Base-by-base conservation (phyloP, 2,113 vertebrate species). In the Serilophus lunatus region DNA sequence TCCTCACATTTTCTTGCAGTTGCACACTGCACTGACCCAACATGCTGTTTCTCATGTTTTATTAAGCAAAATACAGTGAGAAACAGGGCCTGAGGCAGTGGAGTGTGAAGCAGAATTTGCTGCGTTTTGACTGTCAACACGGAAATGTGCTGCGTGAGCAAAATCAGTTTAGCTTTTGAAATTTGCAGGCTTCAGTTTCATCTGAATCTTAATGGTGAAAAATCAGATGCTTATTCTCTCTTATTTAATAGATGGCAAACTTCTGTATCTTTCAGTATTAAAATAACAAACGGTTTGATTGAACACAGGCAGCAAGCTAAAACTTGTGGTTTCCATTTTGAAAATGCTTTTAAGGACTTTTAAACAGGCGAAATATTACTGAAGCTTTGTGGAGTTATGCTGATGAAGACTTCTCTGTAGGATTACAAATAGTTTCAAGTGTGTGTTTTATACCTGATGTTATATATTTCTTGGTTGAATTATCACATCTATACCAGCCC, bases 231-330 rank as follows among this genome's bases (percentile, higher is more conserved):
- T 60, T 54, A 64, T 91, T 75, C 10, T 53, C n/a, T 36, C 13
- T 78, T 13, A 56, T 79, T 18, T 88, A 59, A 45, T 15, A 85
- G 23, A 35, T 3, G 9, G 24, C 56, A 59, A 64, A 51, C 50
- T 70, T 69, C 31, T 80, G 12, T 29, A 44, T 65, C 42, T 7
- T 78, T 90, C 25, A 49, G 18, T 61, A 38, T 24, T 53, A 40
- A 29, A 72, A 49, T 28, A 68, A 54, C 42, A 54, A 77, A 26
- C 0, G 0, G 2, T 29, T 68, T 75, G 59, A 51, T 12, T 74
- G 35, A 66, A 64, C 8, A 24, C n/a, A 65, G 68, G 28, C 22
- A 63, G 65, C 35, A 69, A 71, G 35, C 5, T 50, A 42, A 26
- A 74, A 81, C 7, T 56, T 10, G 3, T 44, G 7, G 13, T 53